These are phyloP conservation scores for Pocillopora meandrina DNA, from an alignment of 92 coral and sea anemone genomes.

Conservation along the genomic window DNA sequence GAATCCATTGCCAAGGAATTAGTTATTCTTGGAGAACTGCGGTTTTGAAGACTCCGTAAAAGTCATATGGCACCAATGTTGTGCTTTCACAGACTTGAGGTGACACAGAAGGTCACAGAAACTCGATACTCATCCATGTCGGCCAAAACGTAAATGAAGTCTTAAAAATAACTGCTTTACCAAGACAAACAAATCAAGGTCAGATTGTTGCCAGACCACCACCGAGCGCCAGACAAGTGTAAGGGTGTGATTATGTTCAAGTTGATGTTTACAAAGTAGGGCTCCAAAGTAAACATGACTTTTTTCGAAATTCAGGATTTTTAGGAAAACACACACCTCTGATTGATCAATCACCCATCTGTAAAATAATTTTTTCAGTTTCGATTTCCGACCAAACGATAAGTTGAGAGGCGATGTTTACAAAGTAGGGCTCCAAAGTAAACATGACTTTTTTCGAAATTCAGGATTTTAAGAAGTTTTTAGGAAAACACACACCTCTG, in stretches of 20 bases:
- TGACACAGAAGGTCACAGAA: constrained; percentile 21
- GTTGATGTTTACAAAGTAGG: constrained; percentile 24
- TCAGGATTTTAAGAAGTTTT: constrained; percentile 20
- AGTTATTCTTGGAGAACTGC: background rate
- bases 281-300: background rate
- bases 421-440: constrained; percentile 24
- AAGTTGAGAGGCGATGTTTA: background rate
- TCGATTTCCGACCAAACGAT: background rate
- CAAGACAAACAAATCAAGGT: constrained; percentile 35
- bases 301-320: background rate
- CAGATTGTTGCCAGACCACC: constrained; percentile 39
- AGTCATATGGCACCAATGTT: background rate
- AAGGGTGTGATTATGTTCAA: constrained; percentile 22
- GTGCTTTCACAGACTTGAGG: constrained; percentile 11
- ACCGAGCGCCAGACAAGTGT: constrained; percentile 20
- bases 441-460: too few species aligned
- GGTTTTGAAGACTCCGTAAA: background rate
- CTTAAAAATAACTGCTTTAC: constrained; percentile 15
- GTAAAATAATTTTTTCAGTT: background rate
- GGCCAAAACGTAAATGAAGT: constrained; percentile 20
- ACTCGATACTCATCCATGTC: constrained; percentile 8
- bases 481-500: background rate
- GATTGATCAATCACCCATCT: constrained; percentile 3
- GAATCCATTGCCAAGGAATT: background rate
- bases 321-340: background rate